Conservation (phyloP, 2,888 invertebrate genomes). For the Pachycephus smyrnensis region DNA sequence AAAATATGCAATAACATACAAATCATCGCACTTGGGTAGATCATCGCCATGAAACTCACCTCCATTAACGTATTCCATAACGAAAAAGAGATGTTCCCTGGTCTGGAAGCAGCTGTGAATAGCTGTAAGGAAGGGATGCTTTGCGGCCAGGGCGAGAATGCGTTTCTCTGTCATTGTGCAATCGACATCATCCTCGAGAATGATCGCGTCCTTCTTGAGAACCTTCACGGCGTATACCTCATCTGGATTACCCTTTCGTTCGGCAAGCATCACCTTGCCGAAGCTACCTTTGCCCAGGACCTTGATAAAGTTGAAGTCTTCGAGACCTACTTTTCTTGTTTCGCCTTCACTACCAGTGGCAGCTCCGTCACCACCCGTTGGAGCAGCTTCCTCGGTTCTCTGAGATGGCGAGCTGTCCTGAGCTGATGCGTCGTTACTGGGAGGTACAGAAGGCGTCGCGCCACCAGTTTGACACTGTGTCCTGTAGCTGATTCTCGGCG, state of each 20-base stretch:
- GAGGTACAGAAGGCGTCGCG: background rate
- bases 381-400: background rate
- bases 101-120: conserved; percentile 98
- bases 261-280: conserved; percentile 98
- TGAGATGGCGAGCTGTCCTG: background rate
- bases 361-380: conserved; percentile 32
- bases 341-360: conserved; percentile 39
- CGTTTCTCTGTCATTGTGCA: conserved; percentile 99
- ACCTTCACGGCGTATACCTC: conserved; percentile 92
- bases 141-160: conserved; percentile 95
- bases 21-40: background rate
- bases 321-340: conserved; percentile 75
- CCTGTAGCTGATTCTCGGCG: conserved; percentile 55
- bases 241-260: conserved; percentile 87
- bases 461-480: conserved; percentile 16
- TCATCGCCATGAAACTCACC: conserved; percentile 61
- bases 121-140: conserved; percentile 97
- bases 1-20: background rate
- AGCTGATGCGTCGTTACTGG: conserved; percentile 10
- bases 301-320: conserved; percentile 97
- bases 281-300: conserved; percentile 99
- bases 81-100: conserved; percentile 95
- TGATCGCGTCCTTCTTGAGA: conserved; percentile 96
- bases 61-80: conserved; percentile 99
- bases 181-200: conserved; percentile 99